Evolutionary conservation across 2,113 vertebrate genomes (phyloP), one percentile per base, ranked within the genome.

Genomic region (Zosterops hypoxanthus): DNA sequence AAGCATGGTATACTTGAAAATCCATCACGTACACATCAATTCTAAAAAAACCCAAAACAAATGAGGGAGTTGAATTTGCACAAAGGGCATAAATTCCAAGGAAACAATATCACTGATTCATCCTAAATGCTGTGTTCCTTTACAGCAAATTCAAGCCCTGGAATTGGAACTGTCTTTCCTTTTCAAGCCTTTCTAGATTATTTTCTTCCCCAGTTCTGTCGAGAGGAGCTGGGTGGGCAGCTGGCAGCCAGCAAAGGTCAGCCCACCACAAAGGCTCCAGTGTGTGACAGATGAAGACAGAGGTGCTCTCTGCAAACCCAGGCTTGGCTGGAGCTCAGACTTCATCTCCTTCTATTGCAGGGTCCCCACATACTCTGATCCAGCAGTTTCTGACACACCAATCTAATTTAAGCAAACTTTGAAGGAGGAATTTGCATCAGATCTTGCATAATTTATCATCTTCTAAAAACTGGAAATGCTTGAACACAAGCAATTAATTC

Each of bases 381-480:
- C 39, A 73, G 65, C 61, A 41, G 26, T 52, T 87, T 93, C 56
- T 57, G 34, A 90, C 24, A 44, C 50, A 82, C 55, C 42, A 53
- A 64, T 42, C 86, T 66, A 46, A 81, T 71, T 1, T 25, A 13
- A 83, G 46, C 0, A 2, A 85, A 53, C 49, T 52, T 78, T 49
- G 64, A 91, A 22, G 34, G 56, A 59, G 47, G 68, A 90, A 92
- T 81, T 88, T 84, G 52, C 94, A 86, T 77, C 4, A 5, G 56
- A 80, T 75, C 60, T 77, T 11, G 19, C n/a, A 12, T 78, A 63
- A 91, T 66, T 90, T 91, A n/a, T 47, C n/a, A 41, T n/a, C 29
- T 60, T 28, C 59, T 80, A 36, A 82, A 90, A 95, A 78, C 69
- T 83, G 83, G 76, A 94, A 95, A 88, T n/a, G 47, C 52, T 70